Base-by-base conservation (phyloP, 2,797 vertebrate genomes). In the Odontamblyopus lacepedii region DNA sequence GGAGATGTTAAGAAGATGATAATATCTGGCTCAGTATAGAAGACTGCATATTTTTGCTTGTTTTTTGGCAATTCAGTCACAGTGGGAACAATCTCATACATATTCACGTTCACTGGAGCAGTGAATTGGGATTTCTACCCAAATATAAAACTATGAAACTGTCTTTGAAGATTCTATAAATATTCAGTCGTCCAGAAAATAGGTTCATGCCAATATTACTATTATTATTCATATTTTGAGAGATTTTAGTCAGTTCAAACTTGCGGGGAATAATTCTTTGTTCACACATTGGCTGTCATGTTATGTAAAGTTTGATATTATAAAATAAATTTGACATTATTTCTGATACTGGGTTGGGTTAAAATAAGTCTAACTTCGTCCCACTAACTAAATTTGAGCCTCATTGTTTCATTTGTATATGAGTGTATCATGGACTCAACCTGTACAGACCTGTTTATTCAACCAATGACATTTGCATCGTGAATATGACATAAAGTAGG, bases 151-250 rank as follows among this genome's bases (percentile, higher is more conserved):
- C 81, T 77, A 76, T 76, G 83, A 86, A 88, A 74, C 1, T 81
- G 74, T 67, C 79, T 82, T 82, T 5, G 23, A 51, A 82, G 83
- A 65, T 73, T 75, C 82, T 80, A 90, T 91, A 75, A 88, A 86
- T 90, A 88, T 89, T 84, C 73, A 88, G 73, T 57, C 70, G 72
- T 70, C 83, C 68, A 85, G 77, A 83, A 85, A 86, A 74, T 70
- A 76, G 23, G 61, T 70, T 85, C 56, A 57, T 59, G 69, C 77
- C 66, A 41, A 66, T 61, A 69, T 13, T 5, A 53, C 5, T 32
- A 32, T 32, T 30, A 30, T 44, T 18, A 23, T 27, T 63, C 71
- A 73, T 66, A 71, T 78, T 85, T 78, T 67, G 32, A 51, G 60
- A 12, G 8, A n/a, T 44, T 64, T 41, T 11, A 64, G 35, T 44